These are phyloP conservation scores for Philotrypesis tridentata DNA, from an alignment of 1,140 invertebrate species.

Conservation along the genomic window DNA sequence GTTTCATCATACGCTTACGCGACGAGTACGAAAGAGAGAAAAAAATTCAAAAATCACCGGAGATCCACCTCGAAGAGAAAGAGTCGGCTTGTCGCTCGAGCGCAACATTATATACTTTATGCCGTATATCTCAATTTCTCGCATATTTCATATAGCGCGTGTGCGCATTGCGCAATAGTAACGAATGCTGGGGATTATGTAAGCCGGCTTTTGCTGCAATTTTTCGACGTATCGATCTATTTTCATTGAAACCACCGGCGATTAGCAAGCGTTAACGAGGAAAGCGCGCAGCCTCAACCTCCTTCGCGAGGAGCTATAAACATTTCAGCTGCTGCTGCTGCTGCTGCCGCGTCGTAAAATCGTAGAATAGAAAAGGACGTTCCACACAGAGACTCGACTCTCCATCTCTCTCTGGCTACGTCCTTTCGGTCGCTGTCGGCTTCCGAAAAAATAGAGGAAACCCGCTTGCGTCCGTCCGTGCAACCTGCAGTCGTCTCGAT, in stretches of 20 bases:
- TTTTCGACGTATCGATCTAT: background rate
- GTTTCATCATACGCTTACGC: no score
- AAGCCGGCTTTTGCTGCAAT: background rate
- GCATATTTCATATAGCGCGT: no score
- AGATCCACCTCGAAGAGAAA: no score
- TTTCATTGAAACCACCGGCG: background rate
- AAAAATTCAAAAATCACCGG: no score
- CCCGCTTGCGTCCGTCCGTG: background rate
- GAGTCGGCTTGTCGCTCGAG: no score
- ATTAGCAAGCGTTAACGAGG: constrained; percentile 8
- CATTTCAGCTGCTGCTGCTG: background rate
- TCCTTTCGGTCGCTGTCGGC: background rate
- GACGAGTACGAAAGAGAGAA: no score
- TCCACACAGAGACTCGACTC: no score
- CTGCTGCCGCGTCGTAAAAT: background rate
- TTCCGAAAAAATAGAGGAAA: constrained; percentile 1
- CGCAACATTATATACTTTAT: no score
- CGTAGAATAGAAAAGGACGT: background rate
- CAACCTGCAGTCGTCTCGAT: background rate
- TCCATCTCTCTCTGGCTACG: background rate
- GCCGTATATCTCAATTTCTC: no score
- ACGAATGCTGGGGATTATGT: background rate
- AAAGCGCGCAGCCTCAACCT: constrained; percentile 16
- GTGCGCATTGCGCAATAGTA: no score
- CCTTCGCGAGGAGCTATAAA: background rate